These are phyloP conservation scores for Hemicordylus capensis DNA, from an alignment of 2,113 vertebrate genomes.

Conservation along the genomic window DNA sequence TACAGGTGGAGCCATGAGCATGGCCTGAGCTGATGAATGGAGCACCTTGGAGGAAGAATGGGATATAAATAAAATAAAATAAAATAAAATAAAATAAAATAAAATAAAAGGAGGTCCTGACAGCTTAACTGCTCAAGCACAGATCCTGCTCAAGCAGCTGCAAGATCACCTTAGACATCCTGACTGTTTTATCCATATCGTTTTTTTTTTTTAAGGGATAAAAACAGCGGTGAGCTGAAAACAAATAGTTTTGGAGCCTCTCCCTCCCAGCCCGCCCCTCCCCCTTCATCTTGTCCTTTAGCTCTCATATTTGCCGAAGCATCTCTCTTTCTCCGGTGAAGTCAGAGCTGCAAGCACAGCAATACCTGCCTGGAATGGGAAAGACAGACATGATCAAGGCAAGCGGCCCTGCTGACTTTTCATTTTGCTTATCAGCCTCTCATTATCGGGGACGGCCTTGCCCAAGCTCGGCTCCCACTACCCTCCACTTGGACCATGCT, in stretches of 20 bases:
- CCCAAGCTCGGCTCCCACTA: conserved; percentile 28
- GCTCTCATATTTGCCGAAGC: conserved; percentile 42
- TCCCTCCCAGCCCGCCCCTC: neutral
- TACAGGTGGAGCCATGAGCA: too few relatives aligned
- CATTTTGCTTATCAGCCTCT: conserved; percentile 53
- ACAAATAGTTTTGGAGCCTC: rapidly evolving
- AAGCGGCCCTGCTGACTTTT: conserved; percentile 60
- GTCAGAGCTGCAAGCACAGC: conserved; percentile 67
- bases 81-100: too few relatives aligned
- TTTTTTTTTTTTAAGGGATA: neutral
- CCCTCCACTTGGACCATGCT: neutral
- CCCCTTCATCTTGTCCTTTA: neutral
- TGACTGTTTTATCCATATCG: neutral
- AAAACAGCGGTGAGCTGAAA: rapidly evolving
- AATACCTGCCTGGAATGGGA: conserved; percentile 71
- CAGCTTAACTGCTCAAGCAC: too few relatives aligned
- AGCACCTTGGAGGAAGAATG: too few relatives aligned
- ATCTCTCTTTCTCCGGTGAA: conserved; percentile 6
- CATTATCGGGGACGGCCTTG: conserved; percentile 33
- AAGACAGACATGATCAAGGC: conserved; percentile 53
- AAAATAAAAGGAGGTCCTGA: too few relatives aligned
- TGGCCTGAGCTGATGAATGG: too few relatives aligned
- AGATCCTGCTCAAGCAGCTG: too few relatives aligned
- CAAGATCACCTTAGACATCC: neutral
- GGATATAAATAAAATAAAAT: too few relatives aligned